Base-by-base conservation (phyloP, 2,113 vertebrate genomes). In the Dicentrarchus labrax region DNA sequence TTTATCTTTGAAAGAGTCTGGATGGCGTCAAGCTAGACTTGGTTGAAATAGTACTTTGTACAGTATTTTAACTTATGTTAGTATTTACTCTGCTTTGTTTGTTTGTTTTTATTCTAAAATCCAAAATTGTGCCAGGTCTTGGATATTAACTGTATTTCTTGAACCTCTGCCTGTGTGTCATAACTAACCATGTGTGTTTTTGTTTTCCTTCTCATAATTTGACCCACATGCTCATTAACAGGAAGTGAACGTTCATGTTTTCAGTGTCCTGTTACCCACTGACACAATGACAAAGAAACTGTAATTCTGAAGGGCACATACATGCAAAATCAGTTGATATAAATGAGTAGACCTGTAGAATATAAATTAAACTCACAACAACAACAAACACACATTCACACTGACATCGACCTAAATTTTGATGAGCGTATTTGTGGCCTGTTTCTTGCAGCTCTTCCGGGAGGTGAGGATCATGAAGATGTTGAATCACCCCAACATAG, bases 381-480 rank as follows among this genome's bases (percentile, higher is more conserved):
- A n/a, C 43, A 30, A 3, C 30, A 30, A 30, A 36, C 70, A 72
- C 15, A 39, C 59, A 50, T 39, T 39, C 45, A 41, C 6, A 45
- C 56, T 24, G 21, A 15, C 9, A 9, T 47, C 19, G 51, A 12
- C 16, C 11, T 15, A 30, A 22, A 41, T 65, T 65, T 22, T 53
- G 16, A 41, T 12, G n/a, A 11, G 19, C 45, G 24, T 65, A 12
- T 80, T 22, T 86, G 36, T 77, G 65, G 15, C 57, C 83, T 74
- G 84, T 82, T 80, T 86, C 21, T 67, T 8, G 51, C 92, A 98
- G 97, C 96, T 98, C 13, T 99, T 97, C 92, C 95, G 97, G 50
- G 97, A 98, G 94, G 98, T 99, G 84, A 95, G 97, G 90, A 99
- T 99, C 91, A 99, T 99, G 97, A 98, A 99, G 94, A 94, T 98